Conservation (phyloP, 2,113 vertebrate genomes). For the Gambusia holbrooki region DNA sequence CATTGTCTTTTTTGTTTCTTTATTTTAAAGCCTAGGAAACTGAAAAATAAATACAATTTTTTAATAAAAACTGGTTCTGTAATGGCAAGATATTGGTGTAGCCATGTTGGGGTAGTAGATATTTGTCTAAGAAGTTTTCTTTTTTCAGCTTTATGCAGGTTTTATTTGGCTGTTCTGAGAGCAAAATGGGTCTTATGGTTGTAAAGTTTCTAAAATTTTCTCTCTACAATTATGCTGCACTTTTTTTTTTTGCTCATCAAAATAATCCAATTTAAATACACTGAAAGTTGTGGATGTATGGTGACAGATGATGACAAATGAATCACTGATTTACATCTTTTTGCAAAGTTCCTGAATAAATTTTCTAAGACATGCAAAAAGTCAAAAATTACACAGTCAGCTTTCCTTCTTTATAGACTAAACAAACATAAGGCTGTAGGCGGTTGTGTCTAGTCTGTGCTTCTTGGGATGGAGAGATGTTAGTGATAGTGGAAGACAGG, state of each 20-base stretch:
- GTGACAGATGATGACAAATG: not conserved
- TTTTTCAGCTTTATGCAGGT: no score
- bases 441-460: conserved; percentile 34
- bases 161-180: no score
- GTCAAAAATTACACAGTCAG: not conserved
- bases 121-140: no score
- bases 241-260: not conserved
- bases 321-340: no score
- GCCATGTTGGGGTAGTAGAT: no score
- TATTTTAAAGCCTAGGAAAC: no score
- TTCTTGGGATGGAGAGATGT: conserved; percentile 8
- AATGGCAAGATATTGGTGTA: no score
- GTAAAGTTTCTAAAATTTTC: not conserved
- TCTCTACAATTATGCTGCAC: not conserved
- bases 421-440: conserved; percentile 21
- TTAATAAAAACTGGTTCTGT: no score
- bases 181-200: no score
- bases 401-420: conserved; percentile 23
- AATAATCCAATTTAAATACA: not conserved
- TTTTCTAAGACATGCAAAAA: not conserved
- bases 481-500: conserved; percentile 20
- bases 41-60: no score
- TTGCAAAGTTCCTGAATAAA: not conserved
- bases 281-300: not conserved
- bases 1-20: no score